Conservation (phyloP, 2,113 vertebrate species). For the Bubo scandiacus region DNA sequence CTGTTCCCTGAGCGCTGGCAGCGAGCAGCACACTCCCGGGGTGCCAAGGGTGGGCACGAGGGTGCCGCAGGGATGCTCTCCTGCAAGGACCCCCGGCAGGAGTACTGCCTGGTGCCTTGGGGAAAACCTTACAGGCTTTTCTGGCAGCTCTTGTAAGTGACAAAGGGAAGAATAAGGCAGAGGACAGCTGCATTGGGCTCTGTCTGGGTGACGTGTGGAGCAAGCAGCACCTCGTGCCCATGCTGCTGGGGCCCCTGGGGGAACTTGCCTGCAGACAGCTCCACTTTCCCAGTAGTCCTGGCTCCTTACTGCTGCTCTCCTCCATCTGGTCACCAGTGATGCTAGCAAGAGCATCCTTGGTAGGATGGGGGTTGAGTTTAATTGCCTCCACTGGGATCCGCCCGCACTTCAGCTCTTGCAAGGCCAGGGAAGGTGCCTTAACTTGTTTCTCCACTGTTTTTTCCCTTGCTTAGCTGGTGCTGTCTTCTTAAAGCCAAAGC, state of each 20-base stretch:
- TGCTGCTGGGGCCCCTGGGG: neutral
- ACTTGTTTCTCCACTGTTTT: neutral
- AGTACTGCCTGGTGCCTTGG: accelerated
- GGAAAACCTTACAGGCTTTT: neutral
- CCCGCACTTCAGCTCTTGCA: neutral
- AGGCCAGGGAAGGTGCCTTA: neutral
- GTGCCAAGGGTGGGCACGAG: neutral
- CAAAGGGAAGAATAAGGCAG: neutral
- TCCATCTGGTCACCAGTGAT: neutral
- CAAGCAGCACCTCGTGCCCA: accelerated
- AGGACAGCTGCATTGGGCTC: neutral
- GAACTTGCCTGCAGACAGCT: accelerated
- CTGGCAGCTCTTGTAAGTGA: neutral
- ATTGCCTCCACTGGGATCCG: neutral
- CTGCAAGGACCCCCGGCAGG: accelerated
- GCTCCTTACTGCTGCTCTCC: neutral
- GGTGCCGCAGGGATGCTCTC: accelerated
- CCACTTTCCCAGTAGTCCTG: neutral
- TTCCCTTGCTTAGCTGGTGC: neutral
- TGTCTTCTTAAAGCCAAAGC: neutral
- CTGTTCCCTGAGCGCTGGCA: neutral
- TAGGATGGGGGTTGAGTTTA: neutral
- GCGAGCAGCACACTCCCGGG: accelerated
- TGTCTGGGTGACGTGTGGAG: neutral
- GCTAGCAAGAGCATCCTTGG: neutral